phyloP scores from a whole-genome alignment of 2,888 invertebrate genomes.

The Theodoxus fluviatilis region DNA sequence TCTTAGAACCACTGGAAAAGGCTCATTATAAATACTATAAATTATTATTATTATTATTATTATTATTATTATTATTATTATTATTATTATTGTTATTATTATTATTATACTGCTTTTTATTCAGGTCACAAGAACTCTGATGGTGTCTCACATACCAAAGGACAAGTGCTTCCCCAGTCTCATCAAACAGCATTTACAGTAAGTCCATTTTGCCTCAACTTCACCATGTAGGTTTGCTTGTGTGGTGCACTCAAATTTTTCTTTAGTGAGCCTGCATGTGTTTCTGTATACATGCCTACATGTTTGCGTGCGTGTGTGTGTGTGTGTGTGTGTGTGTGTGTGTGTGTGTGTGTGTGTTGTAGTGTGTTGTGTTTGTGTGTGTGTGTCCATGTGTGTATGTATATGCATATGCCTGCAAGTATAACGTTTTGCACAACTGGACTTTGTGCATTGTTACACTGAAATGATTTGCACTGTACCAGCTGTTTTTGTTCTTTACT shows the following conservation, averaged over 20 bases:
- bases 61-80: neutral
- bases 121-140: constrained; percentile 74
- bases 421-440: no score
- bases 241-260: neutral
- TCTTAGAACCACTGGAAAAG: no score
- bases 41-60: no score
- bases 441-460: no score
- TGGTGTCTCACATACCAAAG: constrained; percentile 85
- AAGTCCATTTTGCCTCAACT: constrained; percentile 37
- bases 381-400: no score
- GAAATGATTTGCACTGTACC: no score
- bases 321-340: neutral
- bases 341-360: neutral
- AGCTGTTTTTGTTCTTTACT: no score
- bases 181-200: constrained; percentile 75
- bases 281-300: neutral
- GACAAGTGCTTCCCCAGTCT: constrained; percentile 73
- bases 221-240: constrained; percentile 2
- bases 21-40: no score
- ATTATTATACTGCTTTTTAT: constrained; percentile 18
- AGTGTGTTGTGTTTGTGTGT: neutral
- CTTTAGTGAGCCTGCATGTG: neutral
- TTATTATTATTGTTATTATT: constrained; percentile 19
- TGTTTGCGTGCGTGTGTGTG: neutral
- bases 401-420: no score